Conservation (phyloP, 2,113 vertebrate genomes). For the Corvus cornix region DNA sequence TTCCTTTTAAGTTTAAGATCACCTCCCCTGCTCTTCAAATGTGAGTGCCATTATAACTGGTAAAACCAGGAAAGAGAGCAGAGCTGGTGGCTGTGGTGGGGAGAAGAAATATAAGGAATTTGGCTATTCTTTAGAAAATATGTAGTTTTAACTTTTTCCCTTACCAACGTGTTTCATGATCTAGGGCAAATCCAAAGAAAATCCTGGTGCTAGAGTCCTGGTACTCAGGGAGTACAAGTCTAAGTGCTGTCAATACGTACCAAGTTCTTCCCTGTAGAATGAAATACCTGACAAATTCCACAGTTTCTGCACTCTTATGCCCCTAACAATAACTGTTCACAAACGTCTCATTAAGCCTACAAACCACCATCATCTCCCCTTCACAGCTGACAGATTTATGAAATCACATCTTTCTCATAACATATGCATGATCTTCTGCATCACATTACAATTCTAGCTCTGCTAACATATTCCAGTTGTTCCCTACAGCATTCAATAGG, state of each 20-base stretch:
- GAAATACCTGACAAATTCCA: not conserved
- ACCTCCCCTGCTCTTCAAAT: not conserved
- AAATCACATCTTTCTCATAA: constrained; percentile 12
- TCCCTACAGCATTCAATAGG: not conserved
- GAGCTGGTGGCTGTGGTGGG: not conserved
- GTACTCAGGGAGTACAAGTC: not conserved
- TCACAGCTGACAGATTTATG: constrained; percentile 4
- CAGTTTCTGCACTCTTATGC: not conserved
- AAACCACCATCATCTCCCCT: constrained; percentile 16
- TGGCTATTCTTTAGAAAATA: not conserved
- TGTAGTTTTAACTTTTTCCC: not conserved
- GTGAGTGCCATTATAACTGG: not conserved
- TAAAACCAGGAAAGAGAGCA: not conserved
- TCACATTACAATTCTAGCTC: not conserved
- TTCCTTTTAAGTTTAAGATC: not conserved
- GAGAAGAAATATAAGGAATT: not conserved
- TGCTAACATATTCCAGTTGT: not conserved
- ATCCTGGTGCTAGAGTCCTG: not conserved
- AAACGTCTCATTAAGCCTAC: constrained; percentile 11
- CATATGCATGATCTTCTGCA: not conserved
- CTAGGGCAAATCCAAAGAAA: not conserved
- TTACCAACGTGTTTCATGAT: not conserved
- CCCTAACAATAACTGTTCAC: constrained; percentile 13
- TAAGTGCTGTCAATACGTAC: not conserved
- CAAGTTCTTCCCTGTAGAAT: not conserved